Conservation (phyloP, 2,113 vertebrate genomes). For the Lophochroa leadbeateri region DNA sequence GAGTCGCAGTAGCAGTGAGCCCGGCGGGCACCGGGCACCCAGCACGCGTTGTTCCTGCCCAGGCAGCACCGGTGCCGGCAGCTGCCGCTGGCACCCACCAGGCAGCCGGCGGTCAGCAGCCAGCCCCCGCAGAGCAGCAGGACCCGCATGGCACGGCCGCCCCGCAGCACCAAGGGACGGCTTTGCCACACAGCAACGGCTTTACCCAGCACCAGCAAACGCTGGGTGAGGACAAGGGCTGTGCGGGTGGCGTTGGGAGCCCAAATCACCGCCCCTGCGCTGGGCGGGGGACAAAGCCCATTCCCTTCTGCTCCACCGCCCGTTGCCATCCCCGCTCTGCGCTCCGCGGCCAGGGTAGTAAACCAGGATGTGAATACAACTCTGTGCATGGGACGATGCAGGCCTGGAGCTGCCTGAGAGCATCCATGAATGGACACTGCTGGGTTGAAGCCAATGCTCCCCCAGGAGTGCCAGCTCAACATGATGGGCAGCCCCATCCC, state of each 20-base stretch:
- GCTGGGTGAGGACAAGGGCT: not conserved
- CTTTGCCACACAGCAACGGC: not conserved
- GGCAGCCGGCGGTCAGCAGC: conserved; percentile 12
- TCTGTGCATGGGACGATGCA: not conserved
- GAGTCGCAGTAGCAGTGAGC: conserved; percentile 86
- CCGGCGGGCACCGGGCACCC: conserved; percentile 51
- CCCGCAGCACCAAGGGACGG: not conserved
- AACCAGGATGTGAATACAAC: not conserved
- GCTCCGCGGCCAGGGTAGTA: accelerated
- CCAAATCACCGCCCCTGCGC: not conserved
- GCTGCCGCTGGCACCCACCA: not conserved
- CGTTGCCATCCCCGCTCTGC: not conserved
- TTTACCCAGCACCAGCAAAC: not conserved
- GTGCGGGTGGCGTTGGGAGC: not conserved
- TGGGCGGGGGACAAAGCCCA: conserved; percentile 8
- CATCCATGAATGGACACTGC: not conserved
- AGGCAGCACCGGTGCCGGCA: conserved; percentile 82
- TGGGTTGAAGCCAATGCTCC: not conserved
- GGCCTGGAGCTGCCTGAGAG: not conserved
- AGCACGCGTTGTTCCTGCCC: conserved; percentile 84
- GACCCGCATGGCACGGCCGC: not conserved
- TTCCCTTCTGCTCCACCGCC: conserved; percentile 36
- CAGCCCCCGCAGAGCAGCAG: conserved; percentile 29
- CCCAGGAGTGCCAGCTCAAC: accelerated
- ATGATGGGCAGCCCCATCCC: accelerated